These are phyloP conservation scores for Capra hircus DNA, from an alignment of 2,113 vertebrate species.

Conservation along the genomic window DNA sequence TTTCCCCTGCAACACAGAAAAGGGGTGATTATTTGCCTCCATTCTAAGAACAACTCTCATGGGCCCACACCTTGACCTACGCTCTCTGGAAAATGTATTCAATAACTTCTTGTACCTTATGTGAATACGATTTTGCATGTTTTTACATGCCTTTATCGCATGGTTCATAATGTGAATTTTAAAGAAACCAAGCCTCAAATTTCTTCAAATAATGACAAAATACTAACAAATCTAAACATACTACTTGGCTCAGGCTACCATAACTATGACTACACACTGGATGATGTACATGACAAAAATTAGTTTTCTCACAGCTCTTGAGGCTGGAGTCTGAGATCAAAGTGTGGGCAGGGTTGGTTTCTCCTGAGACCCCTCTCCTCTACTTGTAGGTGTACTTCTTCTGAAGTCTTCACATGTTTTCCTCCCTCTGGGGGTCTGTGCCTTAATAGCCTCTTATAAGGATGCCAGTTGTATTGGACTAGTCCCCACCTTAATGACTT, in stretches of 20 bases:
- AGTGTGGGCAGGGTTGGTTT: background rate
- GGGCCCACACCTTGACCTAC: background rate
- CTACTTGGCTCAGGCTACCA: background rate
- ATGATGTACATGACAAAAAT: background rate
- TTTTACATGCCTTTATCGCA: background rate
- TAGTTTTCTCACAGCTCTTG: background rate
- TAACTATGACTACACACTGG: fast-evolving
- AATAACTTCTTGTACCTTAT: background rate
- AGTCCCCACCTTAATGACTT: background rate
- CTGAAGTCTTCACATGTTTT: background rate
- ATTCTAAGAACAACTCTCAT: background rate
- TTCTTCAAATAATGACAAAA: background rate
- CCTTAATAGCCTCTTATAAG: background rate
- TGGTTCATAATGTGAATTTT: background rate
- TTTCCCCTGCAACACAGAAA: background rate
- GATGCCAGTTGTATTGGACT: background rate
- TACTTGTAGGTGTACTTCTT: background rate
- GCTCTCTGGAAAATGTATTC: background rate
- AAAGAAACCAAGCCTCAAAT: background rate
- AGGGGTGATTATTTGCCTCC: background rate
- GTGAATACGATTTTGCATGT: background rate
- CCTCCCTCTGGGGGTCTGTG: background rate
- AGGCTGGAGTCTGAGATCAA: background rate
- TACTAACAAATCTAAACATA: background rate
- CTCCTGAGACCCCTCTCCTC: background rate